Evolutionary conservation across 2,113 vertebrate species (phyloP).

Genomic region (Zootoca vivipara): DNA sequence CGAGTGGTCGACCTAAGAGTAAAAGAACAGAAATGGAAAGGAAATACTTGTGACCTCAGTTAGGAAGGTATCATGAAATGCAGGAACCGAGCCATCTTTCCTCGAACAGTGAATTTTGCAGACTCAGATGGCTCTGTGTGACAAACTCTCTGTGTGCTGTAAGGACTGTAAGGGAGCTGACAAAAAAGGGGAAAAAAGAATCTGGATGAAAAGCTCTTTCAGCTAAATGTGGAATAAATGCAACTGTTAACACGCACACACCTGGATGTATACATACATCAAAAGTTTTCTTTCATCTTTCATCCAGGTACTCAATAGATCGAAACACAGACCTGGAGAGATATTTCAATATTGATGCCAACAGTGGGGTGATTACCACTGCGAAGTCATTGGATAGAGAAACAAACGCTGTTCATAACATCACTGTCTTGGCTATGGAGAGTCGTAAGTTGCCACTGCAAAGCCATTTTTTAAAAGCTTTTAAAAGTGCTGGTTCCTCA

Average conservation of each 20-base stretch:
- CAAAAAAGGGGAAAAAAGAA: conserved; percentile 12
- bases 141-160: neutral
- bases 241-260: conserved; percentile 36
- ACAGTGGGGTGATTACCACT: conserved; percentile 91
- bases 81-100: accelerated
- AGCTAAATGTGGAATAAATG: conserved; percentile 15
- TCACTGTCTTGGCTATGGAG: conserved; percentile 95
- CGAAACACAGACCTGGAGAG: conserved; percentile 97
- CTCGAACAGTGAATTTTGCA: neutral
- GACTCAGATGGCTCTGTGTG: neutral
- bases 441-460: conserved; percentile 84
- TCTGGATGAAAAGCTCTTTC: neutral
- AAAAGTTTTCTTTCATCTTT: conserved; percentile 53
- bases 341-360: conserved; percentile 95
- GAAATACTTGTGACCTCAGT: conserved; percentile 2
- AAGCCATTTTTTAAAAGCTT: neutral
- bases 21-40: conserved; percentile 17
- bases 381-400: conserved; percentile 93
- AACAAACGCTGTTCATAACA: conserved; percentile 91
- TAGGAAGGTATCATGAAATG: neutral
- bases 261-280: conserved; percentile 42
- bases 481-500: conserved; percentile 9
- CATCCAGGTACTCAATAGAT: conserved; percentile 93
- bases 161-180: neutral
- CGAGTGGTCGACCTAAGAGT: neutral